Base-by-base conservation (phyloP, 2,797 vertebrate genomes). In the Euphonia xanthogaster region DNA sequence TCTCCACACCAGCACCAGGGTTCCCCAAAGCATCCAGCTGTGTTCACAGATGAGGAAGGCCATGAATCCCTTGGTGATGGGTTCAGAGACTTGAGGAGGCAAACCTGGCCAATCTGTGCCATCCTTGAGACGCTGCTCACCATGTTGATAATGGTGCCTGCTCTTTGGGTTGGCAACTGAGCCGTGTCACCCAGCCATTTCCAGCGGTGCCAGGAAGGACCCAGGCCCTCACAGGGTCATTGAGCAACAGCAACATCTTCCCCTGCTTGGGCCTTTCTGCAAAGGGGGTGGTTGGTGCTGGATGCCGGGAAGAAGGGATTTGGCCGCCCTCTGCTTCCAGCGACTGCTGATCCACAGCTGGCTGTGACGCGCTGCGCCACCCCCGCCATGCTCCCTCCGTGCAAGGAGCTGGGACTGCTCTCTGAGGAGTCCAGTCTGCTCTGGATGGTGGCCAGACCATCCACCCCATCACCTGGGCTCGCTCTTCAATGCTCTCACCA, bases 361-460 rank as follows among this genome's bases (percentile, higher is more conserved):
- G 61, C 54, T 74, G 54, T 5, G 2, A 48, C 1, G 0, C 62
- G 63, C 40, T 40, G 9, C 0, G 24, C 14, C 0, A 1, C 47
- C 66, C 68, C 21, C 5, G 35, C 66, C 57, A 23, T 28, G 33
- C 65, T 86, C 14, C 27, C 28, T 11, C 33, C 0, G 0, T 2
- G 1, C 3, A 0, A 40, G 40, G 23, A 39, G 17, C 73, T 68
- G 62, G 48, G 50, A 67, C 76, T 77, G 53, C 50, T 85, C 33
- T 55, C 30, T 3, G 3, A 60, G 35, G 53, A 63, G 22, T 18
- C 47, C 4, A 0, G 45, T 67, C 65, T 47, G 37, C 57, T 53
- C 75, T 21, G 61, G 6, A 11, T 16, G 23, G 24, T 80, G 53
- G n/a, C 47, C 72, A 45, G 65, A 50, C 35, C 33, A 18, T 51